These are phyloP conservation scores for Pyrgus malvae DNA, from an alignment of 2,888 invertebrate genomes.

Conservation along the genomic window DNA sequence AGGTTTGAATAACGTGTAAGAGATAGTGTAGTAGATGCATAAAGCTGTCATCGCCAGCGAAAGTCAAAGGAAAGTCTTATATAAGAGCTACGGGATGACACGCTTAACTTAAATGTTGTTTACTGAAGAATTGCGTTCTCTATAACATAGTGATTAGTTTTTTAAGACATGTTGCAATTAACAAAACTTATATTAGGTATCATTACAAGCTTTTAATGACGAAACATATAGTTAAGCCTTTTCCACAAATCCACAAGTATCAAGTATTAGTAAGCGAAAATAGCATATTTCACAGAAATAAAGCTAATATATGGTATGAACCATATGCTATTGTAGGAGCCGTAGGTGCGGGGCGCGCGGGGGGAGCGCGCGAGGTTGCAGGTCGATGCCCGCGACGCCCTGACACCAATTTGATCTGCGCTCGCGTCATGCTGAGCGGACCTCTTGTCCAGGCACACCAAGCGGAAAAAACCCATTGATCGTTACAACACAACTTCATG, in stretches of 20 bases:
- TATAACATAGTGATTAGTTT: no score
- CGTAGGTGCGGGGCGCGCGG: constrained; percentile 41
- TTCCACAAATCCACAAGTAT: no score
- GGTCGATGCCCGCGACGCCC: constrained; percentile 80
- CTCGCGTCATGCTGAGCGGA: constrained; percentile 80
- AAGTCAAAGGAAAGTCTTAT: constrained; percentile 44
- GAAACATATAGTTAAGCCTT: no score
- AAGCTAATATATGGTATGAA: constrained; percentile 17
- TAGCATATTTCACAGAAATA: constrained; percentile 6
- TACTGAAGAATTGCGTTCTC: no score
- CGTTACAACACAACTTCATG: constrained; percentile 28
- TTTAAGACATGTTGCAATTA: no score
- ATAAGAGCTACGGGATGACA: background rate
- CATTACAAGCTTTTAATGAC: no score
- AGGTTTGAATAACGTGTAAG: background rate
- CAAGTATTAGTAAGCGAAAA: background rate
- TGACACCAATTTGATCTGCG: constrained; percentile 75
- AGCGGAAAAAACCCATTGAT: constrained; percentile 74
- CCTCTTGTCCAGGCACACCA: constrained; percentile 73
- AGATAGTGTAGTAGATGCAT: constrained; percentile 35
- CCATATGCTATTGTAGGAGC: constrained; percentile 27
- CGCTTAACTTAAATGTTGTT: background rate
- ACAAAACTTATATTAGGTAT: no score
- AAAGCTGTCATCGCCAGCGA: constrained; percentile 41
- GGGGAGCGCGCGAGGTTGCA: constrained; percentile 57